phyloP scores from a whole-genome alignment of 2,888 invertebrate genomes.

The Eubasilissa splendida region DNA sequence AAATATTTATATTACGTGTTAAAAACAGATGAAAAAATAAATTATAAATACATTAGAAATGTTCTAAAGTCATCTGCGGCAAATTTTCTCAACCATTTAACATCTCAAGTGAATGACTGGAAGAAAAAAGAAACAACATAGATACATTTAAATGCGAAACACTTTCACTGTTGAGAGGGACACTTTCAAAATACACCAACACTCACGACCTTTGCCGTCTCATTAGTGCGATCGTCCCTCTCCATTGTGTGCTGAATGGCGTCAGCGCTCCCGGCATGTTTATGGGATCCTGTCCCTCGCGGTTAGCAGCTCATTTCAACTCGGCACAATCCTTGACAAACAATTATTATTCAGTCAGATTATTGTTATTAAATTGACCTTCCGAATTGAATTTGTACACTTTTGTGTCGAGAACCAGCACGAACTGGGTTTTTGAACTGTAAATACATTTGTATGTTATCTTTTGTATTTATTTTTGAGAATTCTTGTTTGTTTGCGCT shows the following conservation, averaged over 20 bases:
- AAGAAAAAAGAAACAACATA: no score
- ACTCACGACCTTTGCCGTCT: constrained; percentile 19
- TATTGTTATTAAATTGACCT: constrained; percentile 35
- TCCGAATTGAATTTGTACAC: constrained; percentile 14
- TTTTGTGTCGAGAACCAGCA: constrained; percentile 13
- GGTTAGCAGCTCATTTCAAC: constrained; percentile 21
- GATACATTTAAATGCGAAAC: not conserved
- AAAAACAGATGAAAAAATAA: no score
- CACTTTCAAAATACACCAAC: constrained; percentile 1
- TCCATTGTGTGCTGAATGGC: constrained; percentile 1
- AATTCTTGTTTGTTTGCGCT: no score
- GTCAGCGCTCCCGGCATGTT: constrained; percentile 15
- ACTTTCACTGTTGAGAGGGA: not conserved
- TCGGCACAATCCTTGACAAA: constrained; percentile 21
- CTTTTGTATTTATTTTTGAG: no score
- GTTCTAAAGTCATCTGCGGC: no score
- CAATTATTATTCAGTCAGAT: constrained; percentile 21
- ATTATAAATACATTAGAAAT: no score
- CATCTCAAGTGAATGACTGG: no score
- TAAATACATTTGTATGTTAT: no score
- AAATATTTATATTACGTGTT: no score
- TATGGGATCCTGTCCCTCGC: constrained; percentile 20
- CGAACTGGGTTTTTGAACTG: not conserved
- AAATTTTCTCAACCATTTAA: no score
- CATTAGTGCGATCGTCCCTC: not conserved